Evolutionary conservation across 2,113 vertebrate species (phyloP).

Genomic region (Maccullochella peelii): DNA sequence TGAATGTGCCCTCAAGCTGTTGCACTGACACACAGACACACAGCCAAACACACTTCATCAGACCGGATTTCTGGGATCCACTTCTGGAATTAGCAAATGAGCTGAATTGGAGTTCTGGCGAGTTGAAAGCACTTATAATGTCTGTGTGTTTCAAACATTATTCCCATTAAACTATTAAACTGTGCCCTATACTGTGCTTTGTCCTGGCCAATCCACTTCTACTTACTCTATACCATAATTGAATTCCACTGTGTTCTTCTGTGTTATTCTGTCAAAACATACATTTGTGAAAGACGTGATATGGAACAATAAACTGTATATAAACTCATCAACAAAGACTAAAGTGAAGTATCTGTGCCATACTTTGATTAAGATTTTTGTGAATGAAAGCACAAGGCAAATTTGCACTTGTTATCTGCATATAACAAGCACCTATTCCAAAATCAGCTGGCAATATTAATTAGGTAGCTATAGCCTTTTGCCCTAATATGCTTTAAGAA

Average conservation of each 20-base stretch:
- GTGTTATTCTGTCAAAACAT: neutral
- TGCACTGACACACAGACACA: slow-evolving; percentile 23
- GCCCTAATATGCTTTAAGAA: neutral
- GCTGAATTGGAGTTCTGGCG: neutral
- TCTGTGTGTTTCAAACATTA: neutral
- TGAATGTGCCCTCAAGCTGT: slow-evolving; percentile 45
- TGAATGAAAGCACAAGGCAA: too few relatives aligned
- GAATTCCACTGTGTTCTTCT: neutral
- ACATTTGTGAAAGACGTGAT: neutral
- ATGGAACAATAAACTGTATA: neutral
- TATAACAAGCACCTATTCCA: neutral
- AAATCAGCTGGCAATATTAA: neutral
- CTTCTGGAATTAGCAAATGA: slow-evolving; percentile 27
- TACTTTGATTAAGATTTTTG: too few relatives aligned
- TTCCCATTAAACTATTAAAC: neutral
- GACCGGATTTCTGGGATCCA: slow-evolving; percentile 27
- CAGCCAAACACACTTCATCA: slow-evolving; percentile 33
- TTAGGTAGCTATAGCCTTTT: neutral
- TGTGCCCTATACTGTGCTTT: neutral
- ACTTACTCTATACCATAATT: neutral
- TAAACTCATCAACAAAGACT: neutral
- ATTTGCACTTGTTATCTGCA: neutral
- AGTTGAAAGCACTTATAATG: neutral
- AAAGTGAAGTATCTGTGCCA: neutral
- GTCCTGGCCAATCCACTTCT: neutral